Conservation (phyloP, 2,797 vertebrate species). For the Paguma larvata region DNA sequence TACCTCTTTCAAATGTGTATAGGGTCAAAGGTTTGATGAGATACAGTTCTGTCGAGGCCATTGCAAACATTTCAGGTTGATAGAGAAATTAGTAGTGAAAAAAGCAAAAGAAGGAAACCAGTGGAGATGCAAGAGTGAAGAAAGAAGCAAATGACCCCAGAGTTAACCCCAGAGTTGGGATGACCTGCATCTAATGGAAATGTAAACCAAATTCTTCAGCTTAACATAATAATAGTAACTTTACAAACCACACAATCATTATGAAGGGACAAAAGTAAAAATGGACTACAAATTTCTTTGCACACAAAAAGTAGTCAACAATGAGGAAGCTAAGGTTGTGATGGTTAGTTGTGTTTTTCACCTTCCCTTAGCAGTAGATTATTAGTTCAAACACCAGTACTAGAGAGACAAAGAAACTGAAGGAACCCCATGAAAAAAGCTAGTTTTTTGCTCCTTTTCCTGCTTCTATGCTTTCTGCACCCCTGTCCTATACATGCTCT, state of each 20-base stretch:
- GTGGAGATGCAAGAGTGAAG: not conserved
- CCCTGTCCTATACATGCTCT: too few relatives aligned
- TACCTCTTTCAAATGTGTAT: not conserved
- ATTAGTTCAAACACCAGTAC: slow-evolving; percentile 1
- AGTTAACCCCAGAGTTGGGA: not conserved
- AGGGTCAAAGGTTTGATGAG: not conserved
- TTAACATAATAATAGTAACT: not conserved
- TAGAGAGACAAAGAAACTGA: not conserved
- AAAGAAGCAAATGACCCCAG: not conserved
- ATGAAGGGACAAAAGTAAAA: not conserved
- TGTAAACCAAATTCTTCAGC: not conserved
- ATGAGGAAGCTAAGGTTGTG: not conserved
- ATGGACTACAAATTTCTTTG: not conserved
- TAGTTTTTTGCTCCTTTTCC: too few relatives aligned
- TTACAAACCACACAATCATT: not conserved
- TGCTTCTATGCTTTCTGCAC: too few relatives aligned
- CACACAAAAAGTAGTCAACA: slow-evolving; percentile 1
- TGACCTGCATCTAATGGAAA: not conserved
- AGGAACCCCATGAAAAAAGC: too few relatives aligned
- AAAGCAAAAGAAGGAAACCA: not conserved
- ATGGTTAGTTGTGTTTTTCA: not conserved
- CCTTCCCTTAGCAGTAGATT: not conserved
- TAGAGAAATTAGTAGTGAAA: slow-evolving; percentile 4
- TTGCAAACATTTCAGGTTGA: not conserved
- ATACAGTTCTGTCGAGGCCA: not conserved